Evolutionary conservation across 2,888 invertebrate species (phyloP).

Genomic region (Ferdinandea cuprea): DNA sequence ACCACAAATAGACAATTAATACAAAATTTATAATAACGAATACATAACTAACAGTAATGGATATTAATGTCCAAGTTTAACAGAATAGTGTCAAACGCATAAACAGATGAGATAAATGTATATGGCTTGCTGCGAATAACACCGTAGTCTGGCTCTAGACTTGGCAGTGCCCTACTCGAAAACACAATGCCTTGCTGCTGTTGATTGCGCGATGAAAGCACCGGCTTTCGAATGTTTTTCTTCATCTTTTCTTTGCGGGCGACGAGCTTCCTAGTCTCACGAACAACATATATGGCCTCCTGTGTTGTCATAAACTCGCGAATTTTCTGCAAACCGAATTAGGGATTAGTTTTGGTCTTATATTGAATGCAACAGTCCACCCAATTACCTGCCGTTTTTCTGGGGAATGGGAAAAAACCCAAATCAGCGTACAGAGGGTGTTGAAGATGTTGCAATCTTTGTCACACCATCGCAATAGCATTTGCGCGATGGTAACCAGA

Average conservation of each 20-base stretch:
- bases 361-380: no score
- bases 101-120: conserved; percentile 82
- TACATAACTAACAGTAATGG: conserved; percentile 25
- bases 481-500: conserved; percentile 86
- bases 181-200: conserved; percentile 76
- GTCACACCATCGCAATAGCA: conserved; percentile 87
- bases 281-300: conserved; percentile 82
- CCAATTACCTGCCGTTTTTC: conserved; percentile 79
- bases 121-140: conserved; percentile 81
- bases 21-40: conserved; percentile 16
- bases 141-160: conserved; percentile 82
- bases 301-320: conserved; percentile 81
- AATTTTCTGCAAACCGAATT: conserved; percentile 79
- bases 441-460: conserved; percentile 87
- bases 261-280: conserved; percentile 82
- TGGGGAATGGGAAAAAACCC: conserved; percentile 85
- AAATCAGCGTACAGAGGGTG: conserved; percentile 87
- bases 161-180: conserved; percentile 78
- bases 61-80: conserved; percentile 80
- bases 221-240: conserved; percentile 80
- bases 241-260: conserved; percentile 83
- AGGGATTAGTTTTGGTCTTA: no score
- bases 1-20: conserved; percentile 34
- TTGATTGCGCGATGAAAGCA: conserved; percentile 48
- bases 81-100: conserved; percentile 82